Percentiles rank a stretch among this genome's conserved stretches.
phyloP scores from a whole-genome alignment of 1,140 invertebrate species.

The Luehdorfia chinensis region DNA sequence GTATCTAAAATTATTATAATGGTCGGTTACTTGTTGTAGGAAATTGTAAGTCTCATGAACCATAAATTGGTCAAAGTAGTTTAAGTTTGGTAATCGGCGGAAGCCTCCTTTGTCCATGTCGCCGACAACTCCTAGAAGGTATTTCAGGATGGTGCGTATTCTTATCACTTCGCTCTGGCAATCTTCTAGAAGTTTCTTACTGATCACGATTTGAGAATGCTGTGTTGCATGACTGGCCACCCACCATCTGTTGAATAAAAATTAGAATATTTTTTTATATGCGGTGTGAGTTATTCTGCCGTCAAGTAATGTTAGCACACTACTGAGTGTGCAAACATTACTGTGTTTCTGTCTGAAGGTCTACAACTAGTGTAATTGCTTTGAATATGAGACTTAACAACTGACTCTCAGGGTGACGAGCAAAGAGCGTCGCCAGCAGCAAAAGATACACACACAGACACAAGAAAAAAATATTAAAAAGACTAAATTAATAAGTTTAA shows the following conservation, averaged over 20 bases:
- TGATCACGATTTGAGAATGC: constrained; percentile 85
- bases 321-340: too few species aligned
- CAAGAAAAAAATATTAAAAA: too few species aligned
- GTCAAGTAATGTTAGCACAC: too few species aligned
- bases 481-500: too few species aligned
- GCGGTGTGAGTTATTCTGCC: too few species aligned
- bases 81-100: constrained; percentile 69
- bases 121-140: constrained; percentile 85
- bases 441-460: too few species aligned
- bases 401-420: too few species aligned
- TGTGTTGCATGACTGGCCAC: constrained; percentile 90
- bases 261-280: too few species aligned
- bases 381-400: too few species aligned
- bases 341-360: too few species aligned
- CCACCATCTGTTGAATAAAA: constrained; percentile 94
- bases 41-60: constrained; percentile 83
- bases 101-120: constrained; percentile 37
- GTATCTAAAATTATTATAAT: constrained; percentile 86
- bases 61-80: constrained; percentile 87
- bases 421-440: too few species aligned
- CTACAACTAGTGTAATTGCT: too few species aligned
- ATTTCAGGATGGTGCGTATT: constrained; percentile 87
- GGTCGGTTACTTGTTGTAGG: constrained; percentile 79
- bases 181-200: constrained; percentile 82
- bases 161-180: constrained; percentile 86